phyloP scores from a whole-genome alignment of 2,797 vertebrate species.

The Anguilla obscura region DNA sequence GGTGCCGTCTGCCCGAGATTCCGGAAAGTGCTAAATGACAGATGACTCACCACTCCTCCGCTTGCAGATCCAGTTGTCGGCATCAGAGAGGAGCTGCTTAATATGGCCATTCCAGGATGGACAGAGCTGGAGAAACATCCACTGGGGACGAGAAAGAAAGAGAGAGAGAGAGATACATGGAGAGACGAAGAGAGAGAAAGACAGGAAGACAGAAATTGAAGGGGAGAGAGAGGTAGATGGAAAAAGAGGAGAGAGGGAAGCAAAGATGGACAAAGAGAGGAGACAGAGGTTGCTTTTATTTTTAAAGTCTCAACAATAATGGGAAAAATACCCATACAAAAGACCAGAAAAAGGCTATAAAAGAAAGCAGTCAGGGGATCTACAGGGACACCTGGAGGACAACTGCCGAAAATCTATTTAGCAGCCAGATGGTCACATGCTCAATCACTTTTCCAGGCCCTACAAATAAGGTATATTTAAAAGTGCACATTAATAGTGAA shows the following conservation, averaged over 20 bases:
- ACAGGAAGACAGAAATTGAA: not conserved
- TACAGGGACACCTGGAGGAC: not conserved
- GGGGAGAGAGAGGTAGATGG: not conserved
- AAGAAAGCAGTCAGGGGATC: not conserved
- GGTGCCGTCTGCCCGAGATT: not conserved
- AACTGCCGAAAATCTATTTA: not conserved
- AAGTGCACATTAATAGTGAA: too few relatives aligned
- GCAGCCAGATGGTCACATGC: too few relatives aligned
- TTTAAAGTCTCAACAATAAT: not conserved
- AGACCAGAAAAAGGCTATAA: not conserved
- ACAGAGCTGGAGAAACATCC: conserved; percentile 97
- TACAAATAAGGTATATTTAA: too few relatives aligned
- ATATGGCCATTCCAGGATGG: conserved; percentile 90
- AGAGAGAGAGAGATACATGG: not conserved
- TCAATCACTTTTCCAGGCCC: too few relatives aligned
- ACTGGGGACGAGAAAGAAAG: conserved; percentile 65
- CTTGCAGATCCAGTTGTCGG: conserved; percentile 92
- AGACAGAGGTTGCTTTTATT: not conserved
- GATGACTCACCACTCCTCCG: conserved; percentile 78
- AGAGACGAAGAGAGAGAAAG: not conserved
- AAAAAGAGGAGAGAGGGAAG: not conserved
- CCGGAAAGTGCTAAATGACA: not conserved
- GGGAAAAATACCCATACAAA: not conserved
- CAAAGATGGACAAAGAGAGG: too few relatives aligned
- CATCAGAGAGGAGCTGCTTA: conserved; percentile 88